Base-by-base conservation (phyloP, 2,113 vertebrate species). In the Arenaria interpres region DNA sequence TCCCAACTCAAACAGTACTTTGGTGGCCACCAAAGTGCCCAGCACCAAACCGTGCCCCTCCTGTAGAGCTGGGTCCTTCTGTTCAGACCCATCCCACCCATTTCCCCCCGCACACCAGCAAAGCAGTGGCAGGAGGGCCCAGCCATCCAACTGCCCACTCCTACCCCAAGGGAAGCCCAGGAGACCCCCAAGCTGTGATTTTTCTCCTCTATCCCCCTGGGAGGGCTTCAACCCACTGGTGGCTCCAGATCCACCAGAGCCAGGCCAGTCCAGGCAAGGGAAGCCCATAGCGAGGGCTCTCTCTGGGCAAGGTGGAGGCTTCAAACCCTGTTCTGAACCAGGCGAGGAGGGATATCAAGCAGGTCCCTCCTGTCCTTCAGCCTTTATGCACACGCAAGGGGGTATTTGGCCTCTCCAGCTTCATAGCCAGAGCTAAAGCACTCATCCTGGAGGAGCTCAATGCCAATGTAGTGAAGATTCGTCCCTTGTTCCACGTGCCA, bases 71-170 rank as follows among this genome's bases (percentile, higher is more conserved):
- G 22, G 25, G 63, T 23, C 23, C 9, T 51, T 37, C 21, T 0
- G 1, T 11, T n/a, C 18, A 11, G 28, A 6, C 14, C 68, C 30
- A 69, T 37, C 60, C 72, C 56, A 35, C 20, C 22, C 39, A 4
- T 41, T 63, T n/a, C 13, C 23, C 24, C 20, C 14, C 1, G 0
- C 8, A 5, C 28, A 21, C 6, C 3, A 32, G 60, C 67, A 93
- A 68, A 68, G 14, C 25, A 25, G 20, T 1, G 2, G 5, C 46
- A 50, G 51, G 12, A 60, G 20, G 56, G 16, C 33, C 21, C 68
- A 74, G 18, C 35, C 56, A 67, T 2, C 3, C 75, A 12, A 12
- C 14, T 0, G 0, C 67, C 33, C 1, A 0, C 12, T 51, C 53
- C 17, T 23, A 5, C 32, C 22, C 15, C 0, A 0, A 33, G 46